Evolutionary conservation across 2,888 invertebrate genomes (phyloP), one percentile per base, ranked within the genome.

Genomic region (Choreutis nemorana): DNA sequence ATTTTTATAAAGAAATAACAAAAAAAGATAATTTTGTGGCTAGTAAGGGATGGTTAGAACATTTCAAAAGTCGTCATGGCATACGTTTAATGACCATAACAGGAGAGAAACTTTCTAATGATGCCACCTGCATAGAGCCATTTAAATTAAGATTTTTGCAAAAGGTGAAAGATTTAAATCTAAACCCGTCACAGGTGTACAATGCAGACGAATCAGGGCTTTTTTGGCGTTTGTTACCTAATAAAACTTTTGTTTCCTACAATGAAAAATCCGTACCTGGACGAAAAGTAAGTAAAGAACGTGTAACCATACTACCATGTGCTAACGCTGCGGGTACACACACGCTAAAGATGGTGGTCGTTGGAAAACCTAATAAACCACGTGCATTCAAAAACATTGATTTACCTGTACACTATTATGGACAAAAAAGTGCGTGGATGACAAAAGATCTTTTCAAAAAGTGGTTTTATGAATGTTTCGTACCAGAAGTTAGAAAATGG

Each of bases 391-490:
- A 41, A 41, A 37, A 39, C 32, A 36, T 42, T 35, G 27, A 41
- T 38, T 37, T 49, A 34, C 48, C 45, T 28, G 38, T 49, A 23
- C 35, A 38, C 32, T 47, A 48, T 37, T 33, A 41, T 2, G 36
- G 32, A 30, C 42, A 48, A 39, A 42, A 35, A 35, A 40, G 35
- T 34, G 37, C 39, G 3, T 47, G 42, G 42, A 33, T 48, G 28
- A 50, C 45, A 34, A 46, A 35, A 48, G 40, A 44, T 21, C 29
- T 45, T 34, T 54, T 45, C 37, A 44, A 36, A 32, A 34, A 48
- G 37, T 53, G 45, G 48, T 45, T 46, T 42, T 29, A 47, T 28
- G 33, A 34, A 35, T 21, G 18, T 28, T 42, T 45, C 29, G 37
- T 41, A 10, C 39, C 42, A 5, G 22, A 22, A 8, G 22, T 22